Conservation (phyloP, 2,113 vertebrate genomes). For the Thryonomys swinderianus region DNA sequence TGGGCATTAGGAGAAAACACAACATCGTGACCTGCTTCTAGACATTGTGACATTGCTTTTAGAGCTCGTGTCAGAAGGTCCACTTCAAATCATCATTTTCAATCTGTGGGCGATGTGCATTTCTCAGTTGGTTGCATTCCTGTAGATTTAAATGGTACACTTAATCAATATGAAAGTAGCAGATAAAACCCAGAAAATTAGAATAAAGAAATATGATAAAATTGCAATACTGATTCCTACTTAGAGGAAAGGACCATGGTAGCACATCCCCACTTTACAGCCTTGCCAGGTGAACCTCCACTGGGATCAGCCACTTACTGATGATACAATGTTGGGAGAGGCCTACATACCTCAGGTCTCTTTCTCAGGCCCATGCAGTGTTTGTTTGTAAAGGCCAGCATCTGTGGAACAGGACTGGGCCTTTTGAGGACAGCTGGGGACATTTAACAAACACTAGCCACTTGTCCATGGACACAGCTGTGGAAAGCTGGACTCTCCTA, state of each 20-base stretch:
- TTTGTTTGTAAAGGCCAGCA: background rate
- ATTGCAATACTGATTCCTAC: constrained; percentile 2
- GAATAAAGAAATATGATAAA: constrained; percentile 37
- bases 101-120: background rate
- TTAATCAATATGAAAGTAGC: constrained; percentile 24
- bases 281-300: accelerated
- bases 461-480: background rate
- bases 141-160: background rate
- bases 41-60: background rate
- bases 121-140: background rate
- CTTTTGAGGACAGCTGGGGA: background rate
- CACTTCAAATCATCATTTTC: background rate
- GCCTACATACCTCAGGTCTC: background rate
- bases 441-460: background rate
- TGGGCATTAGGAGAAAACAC: background rate
- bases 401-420: background rate
- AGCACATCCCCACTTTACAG: background rate
- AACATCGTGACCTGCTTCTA: background rate
- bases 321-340: background rate
- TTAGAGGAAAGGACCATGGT: background rate
- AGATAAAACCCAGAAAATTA: background rate
- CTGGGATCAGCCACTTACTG: background rate
- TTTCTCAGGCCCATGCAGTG: background rate
- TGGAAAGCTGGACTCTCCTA: background rate
- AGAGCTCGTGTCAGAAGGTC: background rate